These are phyloP conservation scores for Mus spretus DNA, from an alignment of 2,797 vertebrate genomes.

Conservation along the genomic window DNA sequence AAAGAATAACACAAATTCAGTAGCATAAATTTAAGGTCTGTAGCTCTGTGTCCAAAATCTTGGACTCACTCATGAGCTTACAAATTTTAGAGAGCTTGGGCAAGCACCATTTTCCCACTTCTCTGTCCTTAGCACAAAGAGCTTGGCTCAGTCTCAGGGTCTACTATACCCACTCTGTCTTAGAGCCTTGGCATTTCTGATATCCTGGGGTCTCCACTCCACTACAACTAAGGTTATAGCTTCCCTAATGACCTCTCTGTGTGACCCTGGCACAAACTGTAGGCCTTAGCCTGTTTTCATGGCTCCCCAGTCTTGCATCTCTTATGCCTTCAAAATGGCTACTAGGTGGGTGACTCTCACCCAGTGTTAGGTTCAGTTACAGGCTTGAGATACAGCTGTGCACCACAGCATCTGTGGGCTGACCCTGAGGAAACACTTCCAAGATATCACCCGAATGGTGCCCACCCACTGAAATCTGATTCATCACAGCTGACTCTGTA, in stretches of 20 bases:
- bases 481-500: neutral
- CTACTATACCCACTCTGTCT: neutral
- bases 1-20: neutral
- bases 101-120: neutral
- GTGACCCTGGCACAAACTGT: neutral
- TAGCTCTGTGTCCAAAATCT: neutral
- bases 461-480: rapidly evolving
- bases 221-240: neutral
- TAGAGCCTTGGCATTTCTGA: neutral
- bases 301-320: too few relatives aligned
- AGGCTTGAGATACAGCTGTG: neutral
- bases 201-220: neutral
- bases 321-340: neutral
- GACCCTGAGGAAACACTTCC: neutral
- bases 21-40: neutral
- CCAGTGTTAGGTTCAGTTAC: neutral
- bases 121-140: neutral
- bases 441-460: neutral
- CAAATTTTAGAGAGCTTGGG: neutral
- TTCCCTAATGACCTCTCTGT: neutral
- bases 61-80: neutral
- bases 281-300: too few relatives aligned
- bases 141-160: neutral
- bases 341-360: neutral
- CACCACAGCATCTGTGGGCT: neutral